Base-by-base conservation (phyloP, 2,888 invertebrate genomes). In the Podabrus alpinus region DNA sequence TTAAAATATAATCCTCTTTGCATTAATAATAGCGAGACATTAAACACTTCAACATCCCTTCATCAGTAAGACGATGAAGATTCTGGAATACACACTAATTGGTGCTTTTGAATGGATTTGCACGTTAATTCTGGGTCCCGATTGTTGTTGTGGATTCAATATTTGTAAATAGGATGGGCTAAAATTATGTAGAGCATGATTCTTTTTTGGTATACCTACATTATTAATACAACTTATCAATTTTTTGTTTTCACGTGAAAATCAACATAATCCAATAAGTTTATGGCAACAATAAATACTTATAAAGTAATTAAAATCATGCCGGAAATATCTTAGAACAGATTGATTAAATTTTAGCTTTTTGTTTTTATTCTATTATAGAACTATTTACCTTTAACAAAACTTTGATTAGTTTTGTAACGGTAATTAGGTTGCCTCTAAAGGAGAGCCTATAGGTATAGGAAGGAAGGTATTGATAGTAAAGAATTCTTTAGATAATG, bases 1-100 rank as follows among this genome's bases (percentile, higher is more conserved):
- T 81, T 81, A 81, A 45, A 80, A 80, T 79, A 80, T 83, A 84
- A 84, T 82, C 84, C 83, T 80, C 83, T 83, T 84, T 83, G 79
- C 83, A 82, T 84, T 84, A 83, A 83, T 84, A 84, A 84, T 82
- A 81, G 81, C 81, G 76, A 70, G 76, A 77, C 81, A 82, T 82
- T 82, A 82, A 81, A 81, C 82, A 82, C 81, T 81, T 79, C 79
- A 81, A 80, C 80, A 81, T 79, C 81, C 75, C 75, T 78, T 78
- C 77, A 79, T 69, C 76, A 78, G 80, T 81, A 81, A 80, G 80
- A 81, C 80, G 82, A 81, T 82, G 82, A 81, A 79, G 77, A 73
- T 77, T 77, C 77, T 78, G 77, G 77, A 79, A 79, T 80, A 80
- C 79, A 80, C 80, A 78, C 83, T 82, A 82, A 83, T 82, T 82